Base-by-base conservation (phyloP, 2,888 invertebrate species). In the Latheticus oryzae region DNA sequence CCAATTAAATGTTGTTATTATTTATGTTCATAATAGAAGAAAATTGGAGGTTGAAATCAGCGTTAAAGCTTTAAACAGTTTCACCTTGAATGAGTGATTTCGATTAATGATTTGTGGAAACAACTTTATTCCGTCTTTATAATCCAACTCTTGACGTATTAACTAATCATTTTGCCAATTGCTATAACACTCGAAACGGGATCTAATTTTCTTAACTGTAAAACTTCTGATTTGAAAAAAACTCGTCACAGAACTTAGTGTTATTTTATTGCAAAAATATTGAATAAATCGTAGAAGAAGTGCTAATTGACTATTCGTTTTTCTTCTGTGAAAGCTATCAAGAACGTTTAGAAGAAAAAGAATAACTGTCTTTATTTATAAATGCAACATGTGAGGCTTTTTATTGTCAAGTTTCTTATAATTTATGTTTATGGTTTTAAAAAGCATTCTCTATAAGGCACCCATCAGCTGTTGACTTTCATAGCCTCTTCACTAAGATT, bases 401-500 rank as follows among this genome's bases (percentile, higher is more conserved):
- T n/a, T 4, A 8, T 35, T 8, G 35, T n/a, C 35, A 35, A 35
- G 35, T 35, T 35, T 35, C 35, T 35, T 17, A 35, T 13, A 33
- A 35, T 15, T 35, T 17, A 35, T 15, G 28, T 11, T 9, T 2
- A 28, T 33, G 33, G 7, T 17, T 13, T 13, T 33, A 11, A 15
- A 33, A 33, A 33, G 19, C n/a, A 17, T 19, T 8, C 16, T 12
- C 13, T 35, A 8, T 9, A 9, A 15, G 9, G n/a, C 23, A 8
- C 12, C 12, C 23, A 38, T 23, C 21, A 38, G 21, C 38, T 23
- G 38, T 21, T 38, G 21, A 17, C 21, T 11, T 23, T 37, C 19
- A 8, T 38, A 38, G 38, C 21, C 38, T 38, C n/a, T n/a, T 30
- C 19, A 68, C 66, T 67, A 62, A 60, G 60, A 65, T 62, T 58